Base-by-base conservation (phyloP, 1,140 invertebrate genomes). In the Drosophila simulans region DNA sequence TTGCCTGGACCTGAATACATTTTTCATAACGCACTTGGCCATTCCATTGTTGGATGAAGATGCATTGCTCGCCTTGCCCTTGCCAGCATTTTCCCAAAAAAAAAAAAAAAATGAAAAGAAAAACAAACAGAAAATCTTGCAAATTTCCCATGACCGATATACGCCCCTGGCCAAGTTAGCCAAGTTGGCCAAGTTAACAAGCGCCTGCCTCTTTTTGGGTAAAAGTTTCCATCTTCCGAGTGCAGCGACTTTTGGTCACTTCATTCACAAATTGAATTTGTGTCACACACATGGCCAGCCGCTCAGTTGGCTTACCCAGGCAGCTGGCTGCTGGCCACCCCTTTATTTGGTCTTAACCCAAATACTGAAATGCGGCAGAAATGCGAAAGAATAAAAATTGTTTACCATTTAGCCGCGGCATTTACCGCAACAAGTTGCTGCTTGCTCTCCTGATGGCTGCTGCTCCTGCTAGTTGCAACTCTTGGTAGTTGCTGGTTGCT, bases 301-400 rank as follows among this genome's bases (percentile, higher is more conserved):
- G 49, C 51, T 60, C 42, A n/a, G 22, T 22, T 51, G 45, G 56
- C 59, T 56, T 56, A 31, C 7, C 31, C 31, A 31, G 31, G 31
- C 31, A 31, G 31, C 31, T 31, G 31, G 62, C 46, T 76, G 71
- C 48, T 78, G 68, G 65, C 84, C 84, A 89, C 84, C 84, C 84
- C 84, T 89, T 89, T 89, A 89, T 89, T 89, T 89, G 84, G 84
- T 90, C 84, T 89, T 89, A 89, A 89, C 84, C 84, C 80, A 89
- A 89, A 88, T 88, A 88, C 84, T 88, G 57, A 59, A 59, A 65
- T 45, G 71, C 81, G 57, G 71, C 52, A 56, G 51, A 63, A 73
- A 69, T 58, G 37, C 56, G 57, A 53, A 71, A 71, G 66, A 78
- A 71, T 69, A 78, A 71, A 77, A 89, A 89, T 88, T 83, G 83